A percentile compares a stretch with the other conserved stretches of the same genome.
phyloP scores from a whole-genome alignment of 2,888 invertebrate species.

The Heliconius sara region DNA sequence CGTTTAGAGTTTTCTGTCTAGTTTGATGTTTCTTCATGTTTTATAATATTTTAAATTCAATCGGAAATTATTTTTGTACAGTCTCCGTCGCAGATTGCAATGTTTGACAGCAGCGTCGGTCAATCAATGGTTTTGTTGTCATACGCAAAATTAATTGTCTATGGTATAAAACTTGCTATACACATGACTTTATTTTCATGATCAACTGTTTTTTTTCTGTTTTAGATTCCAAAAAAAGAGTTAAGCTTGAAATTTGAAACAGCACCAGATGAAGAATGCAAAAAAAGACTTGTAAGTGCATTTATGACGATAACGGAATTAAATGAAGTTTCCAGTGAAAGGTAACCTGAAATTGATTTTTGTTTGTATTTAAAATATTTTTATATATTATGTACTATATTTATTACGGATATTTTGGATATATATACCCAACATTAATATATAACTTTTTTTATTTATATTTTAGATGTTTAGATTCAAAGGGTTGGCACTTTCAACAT shows the following conservation, averaged over 20 bases:
- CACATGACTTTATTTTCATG: background rate
- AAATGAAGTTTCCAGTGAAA: constrained; percentile 59
- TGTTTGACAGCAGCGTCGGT: constrained; percentile 63
- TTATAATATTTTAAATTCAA: constrained; percentile 39
- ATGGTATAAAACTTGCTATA: constrained; percentile 31
- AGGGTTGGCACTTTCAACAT: constrained; percentile 84
- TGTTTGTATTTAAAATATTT: too few species aligned
- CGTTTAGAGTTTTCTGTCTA: constrained; percentile 77
- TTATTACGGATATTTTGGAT: too few species aligned
- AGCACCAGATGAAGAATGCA: constrained; percentile 64
- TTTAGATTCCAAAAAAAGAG: constrained; percentile 61
- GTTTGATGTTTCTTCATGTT: constrained; percentile 81
- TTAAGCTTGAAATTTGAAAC: constrained; percentile 63
- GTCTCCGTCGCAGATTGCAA: constrained; percentile 58
- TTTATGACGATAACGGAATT: constrained; percentile 69
- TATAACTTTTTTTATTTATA: constrained; percentile 30
- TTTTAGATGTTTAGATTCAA: constrained; percentile 86
- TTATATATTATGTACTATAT: too few species aligned
- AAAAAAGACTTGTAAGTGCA: constrained; percentile 60
- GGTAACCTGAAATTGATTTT: constrained; percentile 54
- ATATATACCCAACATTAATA: too few species aligned
- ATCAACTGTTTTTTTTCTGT: constrained; percentile 35
- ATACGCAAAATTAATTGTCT: constrained; percentile 52
- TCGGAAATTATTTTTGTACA: constrained; percentile 48
- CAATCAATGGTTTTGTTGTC: constrained; percentile 70